A percentile compares a stretch with the other conserved stretches of the same genome.
phyloP scores from a whole-genome alignment of 2,113 vertebrate species.

The Trematocara nigrifrons region DNA sequence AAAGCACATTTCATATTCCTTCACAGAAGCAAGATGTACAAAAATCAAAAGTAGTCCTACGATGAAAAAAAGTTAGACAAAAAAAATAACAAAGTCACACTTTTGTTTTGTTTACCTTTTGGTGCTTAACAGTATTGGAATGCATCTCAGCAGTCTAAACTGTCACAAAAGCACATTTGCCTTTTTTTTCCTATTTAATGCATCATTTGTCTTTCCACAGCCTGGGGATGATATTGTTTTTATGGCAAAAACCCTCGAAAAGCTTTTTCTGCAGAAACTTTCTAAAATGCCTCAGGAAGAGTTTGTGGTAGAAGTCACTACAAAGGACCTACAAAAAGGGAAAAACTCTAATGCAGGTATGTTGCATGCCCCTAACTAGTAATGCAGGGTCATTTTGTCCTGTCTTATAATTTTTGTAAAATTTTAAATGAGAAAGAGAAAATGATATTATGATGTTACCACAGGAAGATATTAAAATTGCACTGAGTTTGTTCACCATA shows the following conservation, averaged over 20 bases:
- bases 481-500: background rate
- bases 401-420: background rate
- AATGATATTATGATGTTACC: background rate
- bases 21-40: background rate
- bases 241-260: conserved; percentile 90
- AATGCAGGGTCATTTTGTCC: background rate
- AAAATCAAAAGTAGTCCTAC: background rate
- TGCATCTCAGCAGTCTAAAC: background rate
- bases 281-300: conserved; percentile 86
- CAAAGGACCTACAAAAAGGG: conserved; percentile 72
- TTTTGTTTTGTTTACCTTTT: background rate
- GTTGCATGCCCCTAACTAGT: background rate
- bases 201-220: conserved; percentile 61
- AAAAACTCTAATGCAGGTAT: conserved; percentile 54
- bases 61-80: background rate
- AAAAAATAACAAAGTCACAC: background rate
- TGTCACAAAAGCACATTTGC: background rate
- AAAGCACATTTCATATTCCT: background rate
- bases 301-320: conserved; percentile 50
- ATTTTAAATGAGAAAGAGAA: background rate
- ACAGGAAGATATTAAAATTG: background rate
- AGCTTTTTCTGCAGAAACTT: conserved; percentile 83
- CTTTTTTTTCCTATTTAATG: background rate
- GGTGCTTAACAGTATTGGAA: background rate
- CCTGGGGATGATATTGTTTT: conserved; percentile 87